A percentile compares a stretch with the other conserved stretches of the same genome.
Conservation (phyloP, 2,797 vertebrate species). For the Phrynocephalus guinanensis region DNA sequence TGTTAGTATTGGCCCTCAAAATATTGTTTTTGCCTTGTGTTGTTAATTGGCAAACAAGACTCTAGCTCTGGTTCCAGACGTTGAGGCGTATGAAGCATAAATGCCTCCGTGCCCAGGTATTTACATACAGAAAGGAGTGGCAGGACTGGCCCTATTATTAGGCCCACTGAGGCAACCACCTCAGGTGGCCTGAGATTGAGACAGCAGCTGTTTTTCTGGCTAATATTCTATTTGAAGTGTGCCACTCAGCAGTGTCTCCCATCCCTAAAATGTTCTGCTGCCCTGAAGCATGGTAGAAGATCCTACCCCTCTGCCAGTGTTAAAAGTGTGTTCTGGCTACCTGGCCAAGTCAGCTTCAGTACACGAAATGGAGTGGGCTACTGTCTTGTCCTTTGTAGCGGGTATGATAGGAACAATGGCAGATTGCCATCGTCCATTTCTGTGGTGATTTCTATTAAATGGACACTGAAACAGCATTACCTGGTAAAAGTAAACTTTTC, state of each 20-base stretch:
- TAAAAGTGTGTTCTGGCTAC: neutral
- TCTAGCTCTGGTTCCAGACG: neutral
- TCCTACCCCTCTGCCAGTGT: neutral
- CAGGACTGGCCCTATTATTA: neutral
- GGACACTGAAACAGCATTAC: neutral
- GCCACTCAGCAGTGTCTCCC: too few species aligned
- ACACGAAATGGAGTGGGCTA: too few species aligned
- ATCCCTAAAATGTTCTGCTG: neutral
- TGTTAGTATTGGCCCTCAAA: neutral
- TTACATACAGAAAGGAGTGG: neutral
- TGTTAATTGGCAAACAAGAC: conserved; percentile 1
- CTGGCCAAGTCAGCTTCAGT: too few species aligned
- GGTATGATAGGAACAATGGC: neutral
- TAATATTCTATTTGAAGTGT: too few species aligned
- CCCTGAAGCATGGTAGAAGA: neutral
- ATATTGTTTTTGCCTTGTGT: neutral
- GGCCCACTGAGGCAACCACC: neutral
- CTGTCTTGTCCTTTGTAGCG: too few species aligned
- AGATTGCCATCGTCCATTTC: neutral
- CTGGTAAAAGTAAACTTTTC: neutral
- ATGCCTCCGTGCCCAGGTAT: neutral
- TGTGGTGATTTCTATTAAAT: neutral
- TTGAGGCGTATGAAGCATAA: neutral
- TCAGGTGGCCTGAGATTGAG: neutral
- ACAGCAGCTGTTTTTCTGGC: neutral